Percentiles rank a stretch among this genome's conserved stretches.
These are phyloP conservation scores for Myotis myotis DNA, from an alignment of 2,797 vertebrate species.

Conservation along the genomic window DNA sequence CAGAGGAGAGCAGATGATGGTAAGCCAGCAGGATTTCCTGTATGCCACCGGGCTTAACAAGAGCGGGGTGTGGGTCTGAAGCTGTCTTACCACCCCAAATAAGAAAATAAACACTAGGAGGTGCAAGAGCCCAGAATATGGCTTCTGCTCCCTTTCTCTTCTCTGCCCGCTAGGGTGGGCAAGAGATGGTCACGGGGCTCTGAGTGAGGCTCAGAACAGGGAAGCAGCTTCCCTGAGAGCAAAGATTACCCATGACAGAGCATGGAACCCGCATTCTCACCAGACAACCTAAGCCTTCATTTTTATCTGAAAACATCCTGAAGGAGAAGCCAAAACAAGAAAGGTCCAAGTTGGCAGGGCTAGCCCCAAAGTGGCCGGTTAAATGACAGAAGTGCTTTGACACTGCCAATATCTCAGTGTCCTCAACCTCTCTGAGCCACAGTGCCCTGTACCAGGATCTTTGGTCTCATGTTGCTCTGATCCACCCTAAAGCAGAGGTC, in stretches of 20 bases:
- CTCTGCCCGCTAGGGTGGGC: background rate
- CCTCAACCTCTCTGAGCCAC: background rate
- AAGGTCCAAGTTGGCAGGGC: background rate
- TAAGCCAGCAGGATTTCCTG: conserved; percentile 17
- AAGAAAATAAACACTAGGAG: background rate
- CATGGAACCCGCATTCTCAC: background rate
- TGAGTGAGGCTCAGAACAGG: background rate
- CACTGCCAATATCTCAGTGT: background rate
- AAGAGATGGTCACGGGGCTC: background rate
- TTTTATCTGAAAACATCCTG: background rate
- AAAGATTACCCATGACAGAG: background rate
- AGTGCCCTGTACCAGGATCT: background rate
- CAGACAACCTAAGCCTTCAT: background rate
- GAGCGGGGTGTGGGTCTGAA: background rate
- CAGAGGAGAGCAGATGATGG: too few relatives aligned
- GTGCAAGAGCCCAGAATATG: background rate
- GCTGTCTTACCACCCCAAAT: background rate
- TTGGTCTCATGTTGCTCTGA: background rate
- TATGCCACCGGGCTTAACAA: background rate
- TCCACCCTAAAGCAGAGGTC: background rate
- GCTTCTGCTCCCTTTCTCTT: background rate
- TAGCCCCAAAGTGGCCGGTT: background rate
- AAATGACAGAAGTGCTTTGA: background rate
- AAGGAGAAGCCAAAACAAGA: background rate
- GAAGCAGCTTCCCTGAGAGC: background rate